Evolutionary conservation across 92 coral and sea anemone genomes (phyloP), one percentile per base, ranked within the genome.

Genomic region (Scolanthus callimorphus): DNA sequence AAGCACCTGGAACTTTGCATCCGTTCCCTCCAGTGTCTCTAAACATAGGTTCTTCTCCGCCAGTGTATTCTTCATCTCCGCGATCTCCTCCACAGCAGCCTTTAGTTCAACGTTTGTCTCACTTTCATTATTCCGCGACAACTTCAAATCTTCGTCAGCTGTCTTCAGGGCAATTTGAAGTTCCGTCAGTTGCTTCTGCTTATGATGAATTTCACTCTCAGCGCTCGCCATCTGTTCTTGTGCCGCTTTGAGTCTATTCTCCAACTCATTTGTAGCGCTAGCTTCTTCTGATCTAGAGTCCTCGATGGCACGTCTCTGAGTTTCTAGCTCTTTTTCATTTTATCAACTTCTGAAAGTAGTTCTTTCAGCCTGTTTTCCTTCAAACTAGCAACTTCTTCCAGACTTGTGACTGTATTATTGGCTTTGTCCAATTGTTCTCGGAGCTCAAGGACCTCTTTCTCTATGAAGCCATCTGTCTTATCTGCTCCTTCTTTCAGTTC

Each of bases 181-280:
- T 6, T 34, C 15, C 43, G 6, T 15, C 15, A 34, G 15, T 6
- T 6, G 9, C 15, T 6, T 15, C 9, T 34, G 9, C 43, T 34
- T 34, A 6, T 34, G 9, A 15, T 6, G 6, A 15, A 34, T 6
- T 11, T 9, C 4, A 10, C 23, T 19, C 23, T 78, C 74, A 1
- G 64, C 51, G 21, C 37, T 47, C n/a, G 39, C 21, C 11, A 45
- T 47, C 38, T 78, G 45, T 8, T 43, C 55, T 49, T 58, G 29
- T 22, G 74, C 67, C 22, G 56, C 52, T 1, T 39, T 54, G 57
- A 67, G 34, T 38, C 20, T 45, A 39, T 39, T 55, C 34, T 27
- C 43, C 13, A 74, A 44, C 24, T 55, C 57, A n/a, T 46, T 19
- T 9, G 17, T 46, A 4, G 22, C 22, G 4, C 19, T 19, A 4